Base-by-base conservation (phyloP, 1,140 invertebrate species). In the Neodiprion fabricii region DNA sequence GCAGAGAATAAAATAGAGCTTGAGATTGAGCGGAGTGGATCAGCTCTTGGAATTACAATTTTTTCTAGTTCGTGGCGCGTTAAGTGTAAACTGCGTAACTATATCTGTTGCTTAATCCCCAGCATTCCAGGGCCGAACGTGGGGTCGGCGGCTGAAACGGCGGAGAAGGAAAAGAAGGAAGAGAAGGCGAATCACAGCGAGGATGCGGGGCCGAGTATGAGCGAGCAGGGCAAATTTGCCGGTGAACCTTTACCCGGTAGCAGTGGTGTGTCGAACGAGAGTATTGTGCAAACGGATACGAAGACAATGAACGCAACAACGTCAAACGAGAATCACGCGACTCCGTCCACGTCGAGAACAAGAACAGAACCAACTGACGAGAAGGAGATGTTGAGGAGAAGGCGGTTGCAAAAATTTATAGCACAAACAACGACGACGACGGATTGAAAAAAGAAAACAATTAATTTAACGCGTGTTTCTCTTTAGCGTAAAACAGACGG, bases 371-470 rank as follows among this genome's bases (percentile, higher is more conserved):
- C 72, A 21, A 72, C 76, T 21, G 85, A 80, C 67, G 92, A 94
- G 80, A 86, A 88, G 68, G 86, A 88, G 71, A 85, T 85, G 72
- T 67, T 95, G 50, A 90, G 93, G 85, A 91, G 91, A 87, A 89
- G 93, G 84, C 90, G 93, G 83, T 87, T 95, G 86, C 90, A 93
- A 84, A 94, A 93, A 88, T 95, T 94, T 81, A 76, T 82, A 68
- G 53, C 72, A 9, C 74, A 76, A 70, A 5, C 73, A 0, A 50
- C 73, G 40, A 17, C 76, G 9, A 5, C 53, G 8, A 23, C 47
- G 68, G 21, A 66, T 21, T 21, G 61, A 66, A n/a, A 66, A n/a
- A 21, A 3, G 65, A n/a, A n/a, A 21, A 21, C 65, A 21, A 14
- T 21, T n/a, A 21, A 66, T 40, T 40, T 40, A 40, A 40, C 28